phyloP scores from a whole-genome alignment of 2,797 vertebrate species.

The Jordanella pulchra region DNA sequence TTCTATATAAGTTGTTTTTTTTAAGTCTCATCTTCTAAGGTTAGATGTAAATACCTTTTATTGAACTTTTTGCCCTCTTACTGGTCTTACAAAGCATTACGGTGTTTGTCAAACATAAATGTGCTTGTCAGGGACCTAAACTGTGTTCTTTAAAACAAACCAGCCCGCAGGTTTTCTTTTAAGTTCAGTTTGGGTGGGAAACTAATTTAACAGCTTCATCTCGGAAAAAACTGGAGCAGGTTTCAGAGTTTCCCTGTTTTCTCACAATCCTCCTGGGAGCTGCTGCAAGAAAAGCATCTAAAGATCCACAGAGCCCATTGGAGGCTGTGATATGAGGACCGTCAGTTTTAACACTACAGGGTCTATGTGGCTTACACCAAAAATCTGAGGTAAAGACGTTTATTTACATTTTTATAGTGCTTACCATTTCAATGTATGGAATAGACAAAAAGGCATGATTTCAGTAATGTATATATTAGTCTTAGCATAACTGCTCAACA shows the following conservation, averaged over 20 bases:
- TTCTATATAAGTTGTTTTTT: conserved; percentile 12
- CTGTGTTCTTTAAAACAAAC: neutral
- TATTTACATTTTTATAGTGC: too few relatives aligned
- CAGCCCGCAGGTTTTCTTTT: neutral
- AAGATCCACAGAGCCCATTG: conserved; percentile 4
- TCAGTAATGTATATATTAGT: too few relatives aligned
- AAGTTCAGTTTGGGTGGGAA: neutral
- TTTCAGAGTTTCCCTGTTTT: neutral
- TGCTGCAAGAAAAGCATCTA: neutral
- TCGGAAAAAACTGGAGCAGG: conserved; percentile 6
- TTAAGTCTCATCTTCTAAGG: conserved; percentile 3
- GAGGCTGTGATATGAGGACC: neutral
- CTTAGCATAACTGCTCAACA: too few relatives aligned
- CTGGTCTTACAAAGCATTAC: neutral
- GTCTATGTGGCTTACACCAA: neutral
- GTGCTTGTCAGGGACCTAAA: neutral
- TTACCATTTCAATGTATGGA: too few relatives aligned
- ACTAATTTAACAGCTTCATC: neutral
- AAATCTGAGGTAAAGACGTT: too few relatives aligned
- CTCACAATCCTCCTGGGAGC: neutral
- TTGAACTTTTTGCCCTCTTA: neutral
- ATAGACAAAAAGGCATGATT: too few relatives aligned
- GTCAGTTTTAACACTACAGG: neutral
- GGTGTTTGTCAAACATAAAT: neutral
- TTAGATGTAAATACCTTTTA: conserved; percentile 3